Evolutionary conservation across 2,113 vertebrate species (phyloP), one percentile per base, ranked within the genome.

Genomic region (Oncorhynchus nerka): DNA sequence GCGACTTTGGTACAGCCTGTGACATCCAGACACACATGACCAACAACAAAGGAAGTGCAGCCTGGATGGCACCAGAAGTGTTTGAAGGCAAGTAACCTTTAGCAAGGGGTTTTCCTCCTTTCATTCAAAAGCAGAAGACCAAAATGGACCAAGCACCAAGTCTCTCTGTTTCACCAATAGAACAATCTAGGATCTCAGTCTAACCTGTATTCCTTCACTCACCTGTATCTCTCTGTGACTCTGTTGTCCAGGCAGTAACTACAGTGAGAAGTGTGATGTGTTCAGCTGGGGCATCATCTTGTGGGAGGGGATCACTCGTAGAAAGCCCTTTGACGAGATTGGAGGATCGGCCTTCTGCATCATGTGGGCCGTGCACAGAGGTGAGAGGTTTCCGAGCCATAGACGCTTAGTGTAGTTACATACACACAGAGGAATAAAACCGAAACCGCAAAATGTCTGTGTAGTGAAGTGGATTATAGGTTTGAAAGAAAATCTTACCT

Each of bases 1-100:
- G 97, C 80, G 97, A 98, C 90, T 98, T 98, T 86, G 97, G 97
- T 85, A 98, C 97, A 82, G 97, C 97, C 30, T 98, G 97, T 92
- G 97, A 98, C 89, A 98, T 97, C 93, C 97, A 98, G 91, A 98
- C 97, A 71, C 96, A 98, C 84, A 98, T 98, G 97, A 98, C 97
- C 87, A 98, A 98, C 90, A 98, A 97, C 84, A 98, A 98, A 87
- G 97, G 97, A 77, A 98, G 97, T 77, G 97, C 97, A 73, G 97
- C 97, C 76, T 98, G 97, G 97, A 98, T 98, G 97, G 97, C 97
- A 73, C 97, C 97, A 51, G 97, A 98, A 91, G 97, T 99, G 81
- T 99, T 98, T 91, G 97, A 98, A 96, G 97, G 97, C 96, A 91
- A 93, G 78, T 69, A 74, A 24, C 32, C 11, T 28, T 48, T 13